These are phyloP conservation scores for Charaxes varanes DNA, from an alignment of 1,140 invertebrate species.

Conservation along the genomic window DNA sequence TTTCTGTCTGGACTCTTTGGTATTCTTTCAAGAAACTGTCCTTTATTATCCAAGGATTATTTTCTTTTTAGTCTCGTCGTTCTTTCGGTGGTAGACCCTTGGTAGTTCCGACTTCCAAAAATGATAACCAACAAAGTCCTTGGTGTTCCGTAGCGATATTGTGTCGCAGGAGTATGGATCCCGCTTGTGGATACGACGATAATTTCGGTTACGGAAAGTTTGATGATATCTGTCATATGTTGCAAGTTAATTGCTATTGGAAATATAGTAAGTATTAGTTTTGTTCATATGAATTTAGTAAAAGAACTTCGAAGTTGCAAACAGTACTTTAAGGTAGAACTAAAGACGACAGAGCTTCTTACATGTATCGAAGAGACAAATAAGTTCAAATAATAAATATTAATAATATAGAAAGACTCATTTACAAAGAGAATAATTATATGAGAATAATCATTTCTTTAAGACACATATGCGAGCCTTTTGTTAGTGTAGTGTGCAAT, in stretches of 20 bases:
- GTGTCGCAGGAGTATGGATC: conserved; percentile 28
- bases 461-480: too few relatives aligned
- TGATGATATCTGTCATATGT: conserved; percentile 48
- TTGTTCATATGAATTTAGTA: too few relatives aligned
- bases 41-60: conserved; percentile 2
- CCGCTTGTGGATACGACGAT: conserved; percentile 49
- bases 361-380: too few relatives aligned
- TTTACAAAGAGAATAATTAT: too few relatives aligned
- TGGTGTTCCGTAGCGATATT: conserved; percentile 42
- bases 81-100: conserved; percentile 16
- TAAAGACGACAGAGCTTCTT: too few relatives aligned
- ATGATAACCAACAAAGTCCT: conserved; percentile 24
- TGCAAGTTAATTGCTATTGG: conserved; percentile 56
- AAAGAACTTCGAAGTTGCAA: too few relatives aligned
- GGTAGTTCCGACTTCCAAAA: conserved; percentile 6
- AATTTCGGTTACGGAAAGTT: conserved; percentile 50
- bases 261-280: conserved; percentile 43
- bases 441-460: too few relatives aligned
- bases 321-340: too few relatives aligned
- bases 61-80: conserved; percentile 38
- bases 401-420: too few relatives aligned
- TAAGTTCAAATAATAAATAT: too few relatives aligned
- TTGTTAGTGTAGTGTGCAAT: too few relatives aligned
- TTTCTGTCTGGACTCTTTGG: not conserved
- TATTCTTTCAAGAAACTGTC: not conserved